Base-by-base conservation (phyloP, 2,113 vertebrate species). In the Hippocampus guttulatus region DNA sequence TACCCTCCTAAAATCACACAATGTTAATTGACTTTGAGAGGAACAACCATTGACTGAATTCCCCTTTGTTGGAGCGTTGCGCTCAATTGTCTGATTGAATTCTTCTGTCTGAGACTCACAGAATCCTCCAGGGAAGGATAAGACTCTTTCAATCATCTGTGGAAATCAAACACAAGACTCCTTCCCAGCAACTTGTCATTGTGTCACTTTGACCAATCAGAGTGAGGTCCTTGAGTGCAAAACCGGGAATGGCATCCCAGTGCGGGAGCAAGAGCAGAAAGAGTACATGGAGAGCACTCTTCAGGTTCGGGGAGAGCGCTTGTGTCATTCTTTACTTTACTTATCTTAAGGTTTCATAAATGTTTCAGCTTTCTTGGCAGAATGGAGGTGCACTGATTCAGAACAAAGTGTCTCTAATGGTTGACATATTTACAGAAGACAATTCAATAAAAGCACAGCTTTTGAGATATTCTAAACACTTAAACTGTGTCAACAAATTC, bases 151-250 rank as follows among this genome's bases (percentile, higher is more conserved):
- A 0, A 73, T 62, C 84, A 86, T 86, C 84, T 84, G 80, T 27
- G 52, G 18, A 69, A 74, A 81, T 87, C 78, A 86, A 87, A 85
- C 21, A 11, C 68, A 67, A 82, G 49, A 75, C 40, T 43, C 54
- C 80, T 84, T 77, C 68, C 52, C 68, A 18, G 43, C 75, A 70
- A 80, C 85, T 86, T 87, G 84, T 89, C 85, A 79, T 83, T 80
- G 84, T 55, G 57, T 87, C 76, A 79, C 82, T 82, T 78, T 81
- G 83, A 82, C 79, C 75, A 78, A 83, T 84, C 81, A 73, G 71
- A 74, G 62, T n/a, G 55, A 33, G 76, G 74, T 78, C 20, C 52
- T 76, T 74, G 79, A 85, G 79, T 30, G 66, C 38, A 76, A 38
- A 81, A 90, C 80, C 80, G 76, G 82, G 69, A 80, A 82, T 63